phyloP scores from a whole-genome alignment of 2,888 invertebrate genomes.

The Mimachlamys varia region DNA sequence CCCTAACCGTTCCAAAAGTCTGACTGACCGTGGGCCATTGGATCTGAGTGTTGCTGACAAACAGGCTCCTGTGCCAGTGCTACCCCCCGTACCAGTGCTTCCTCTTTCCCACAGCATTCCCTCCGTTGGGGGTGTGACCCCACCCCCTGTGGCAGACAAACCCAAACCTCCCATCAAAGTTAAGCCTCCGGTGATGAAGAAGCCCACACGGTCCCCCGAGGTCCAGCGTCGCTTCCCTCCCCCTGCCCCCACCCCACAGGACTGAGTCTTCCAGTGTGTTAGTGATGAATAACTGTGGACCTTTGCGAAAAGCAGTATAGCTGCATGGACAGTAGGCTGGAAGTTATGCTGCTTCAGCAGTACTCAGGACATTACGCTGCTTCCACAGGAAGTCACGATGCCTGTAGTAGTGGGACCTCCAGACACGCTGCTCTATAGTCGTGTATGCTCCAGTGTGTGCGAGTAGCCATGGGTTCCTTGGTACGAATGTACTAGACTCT shows the following conservation, averaged over 20 bases:
- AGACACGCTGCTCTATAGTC: neutral
- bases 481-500: neutral
- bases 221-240: slow-evolving; percentile 56
- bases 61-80: slow-evolving; percentile 37
- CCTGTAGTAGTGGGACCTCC: neutral
- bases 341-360: neutral
- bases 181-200: slow-evolving; percentile 91
- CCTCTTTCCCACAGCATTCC: slow-evolving; percentile 34
- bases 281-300: slow-evolving; percentile 32
- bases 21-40: neutral
- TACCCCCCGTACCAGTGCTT: slow-evolving; percentile 39
- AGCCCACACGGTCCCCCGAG: slow-evolving; percentile 69
- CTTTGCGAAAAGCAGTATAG: neutral
- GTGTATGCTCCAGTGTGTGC: neutral
- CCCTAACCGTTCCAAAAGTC: slow-evolving; percentile 20
- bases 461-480: neutral
- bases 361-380: neutral
- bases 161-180: slow-evolving; percentile 83
- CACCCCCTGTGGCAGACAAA: slow-evolving; percentile 77
- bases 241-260: slow-evolving; percentile 23
- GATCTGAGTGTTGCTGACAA: neutral
- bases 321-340: neutral
- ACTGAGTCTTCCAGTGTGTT: slow-evolving; percentile 21
- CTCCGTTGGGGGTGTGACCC: slow-evolving; percentile 45
- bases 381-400: no score